Evolutionary conservation across 1,140 invertebrate genomes (phyloP), one percentile per base, ranked within the genome.

Genomic region (Paraescarpia echinospica): DNA sequence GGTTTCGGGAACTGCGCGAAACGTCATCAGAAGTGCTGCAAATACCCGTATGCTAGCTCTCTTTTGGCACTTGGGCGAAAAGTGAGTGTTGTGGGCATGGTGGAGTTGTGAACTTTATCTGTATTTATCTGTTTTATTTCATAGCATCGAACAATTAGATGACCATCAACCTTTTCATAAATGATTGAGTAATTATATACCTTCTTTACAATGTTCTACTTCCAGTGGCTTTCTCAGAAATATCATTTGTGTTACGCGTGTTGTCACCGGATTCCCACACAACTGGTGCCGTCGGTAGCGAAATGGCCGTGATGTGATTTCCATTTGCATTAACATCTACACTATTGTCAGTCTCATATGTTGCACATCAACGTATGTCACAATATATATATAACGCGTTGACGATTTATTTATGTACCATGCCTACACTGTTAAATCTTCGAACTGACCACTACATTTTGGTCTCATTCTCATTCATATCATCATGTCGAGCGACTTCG

Each of bases 1-100:
- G 27, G 27, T 77, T 77, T 77, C 2, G 59, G 8, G 59, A 18
- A 77, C 2, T 77, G 59, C 59, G 59, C 22, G 59, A 77, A 77
- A 77, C 59, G 59, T 77, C 59, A 77, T 31, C 18, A 77, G 59
- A 77, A 77, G 59, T 77, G 59, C 59, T 77, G 14, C 8, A 77
- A 77, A 77, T 77, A 77, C 59, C 59, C 59, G 59, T 6, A 77
- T 77, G 59, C 4, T 77, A 77, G 59, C 59, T 77, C 59, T 77
- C 59, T 77, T 77, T 77, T 77, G 59, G 59, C 59, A 77, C 59
- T 77, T 77, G 59, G 59, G 59, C 59, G 59, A 77, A 77, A 77
- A 77, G 59, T 77, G 59, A 77, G 59, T 77, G 59, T 77, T 77
- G 59, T 77, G 59, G 59, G 14, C 4, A 77, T 77, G 59, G 8